Base-by-base conservation (phyloP, 2,888 invertebrate species). In the Melangyna quadrimaculata region DNA sequence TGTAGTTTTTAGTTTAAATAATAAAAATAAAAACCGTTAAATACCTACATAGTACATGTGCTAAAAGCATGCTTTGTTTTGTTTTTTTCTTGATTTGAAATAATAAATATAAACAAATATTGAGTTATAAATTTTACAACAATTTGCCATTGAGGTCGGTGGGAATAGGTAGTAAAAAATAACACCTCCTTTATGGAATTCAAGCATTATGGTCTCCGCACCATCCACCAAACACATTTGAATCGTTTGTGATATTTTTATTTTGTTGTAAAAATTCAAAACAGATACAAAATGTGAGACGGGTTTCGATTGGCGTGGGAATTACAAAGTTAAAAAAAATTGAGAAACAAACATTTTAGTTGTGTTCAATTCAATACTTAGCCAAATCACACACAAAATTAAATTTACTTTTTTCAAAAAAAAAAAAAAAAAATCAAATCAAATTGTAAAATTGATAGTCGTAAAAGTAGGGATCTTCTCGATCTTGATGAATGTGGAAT, bases 401-500 rank as follows among this genome's bases (percentile, higher is more conserved):
- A 35, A 35, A 12, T 37, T 59, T 59, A 22, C 22, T 37, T 59
- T 59, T 59, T 37, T 59, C 7, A 10, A 48, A 22, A 48, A 12
- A 12, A 48, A 40, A 40, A n/a, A n/a, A n/a, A n/a, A n/a, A n/a
- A n/a, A n/a, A n/a, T n/a, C n/a, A n/a, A n/a, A 40, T 2, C 10
- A 35, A 10, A 35, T 35, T 55, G 24, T 35, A 37, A 7, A 12
- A 37, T 40, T 22, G 22, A 37, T 40, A 40, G 40, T 27, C 61
- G 43, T 63, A 17, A 43, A 40, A 43, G 27, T 22, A 43, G 17
- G 8, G 22, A 14, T 14, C 14, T 35, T 10, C 59, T 59, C 72
- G 24, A 17, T n/a, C 43, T 43, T 82, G 77, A 77, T 72, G 67
- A 53, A 82, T 78, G 67, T 57, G 59, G 71, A 81, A 72, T 72